A percentile compares a stretch with the other conserved stretches of the same genome.
Evolutionary conservation across 2,888 invertebrate species (phyloP).

Genomic region (Antheraea yamamai): DNA sequence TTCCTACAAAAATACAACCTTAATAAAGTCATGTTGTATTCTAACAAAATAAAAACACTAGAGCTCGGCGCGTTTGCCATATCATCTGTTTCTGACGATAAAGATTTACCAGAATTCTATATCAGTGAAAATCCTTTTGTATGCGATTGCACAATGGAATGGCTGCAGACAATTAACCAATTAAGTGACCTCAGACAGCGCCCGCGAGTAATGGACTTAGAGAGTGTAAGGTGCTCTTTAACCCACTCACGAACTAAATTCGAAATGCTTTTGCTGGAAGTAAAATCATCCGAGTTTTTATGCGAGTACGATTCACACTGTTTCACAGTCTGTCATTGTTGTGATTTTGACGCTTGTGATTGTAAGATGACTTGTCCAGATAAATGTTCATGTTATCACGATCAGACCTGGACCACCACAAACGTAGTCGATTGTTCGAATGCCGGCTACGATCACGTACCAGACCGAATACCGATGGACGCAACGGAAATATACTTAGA

Average conservation of each 20-base stretch:
- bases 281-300: conserved; percentile 89
- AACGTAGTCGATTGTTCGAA: conserved; percentile 93
- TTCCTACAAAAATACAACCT: conserved; percentile 87
- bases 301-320: conserved; percentile 92
- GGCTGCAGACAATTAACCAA: conserved; percentile 91
- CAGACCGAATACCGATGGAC: conserved; percentile 93
- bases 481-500: conserved; percentile 93
- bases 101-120: conserved; percentile 89
- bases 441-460: conserved; percentile 87
- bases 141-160: conserved; percentile 94
- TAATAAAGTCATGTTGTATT: conserved; percentile 89
- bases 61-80: conserved; percentile 88
- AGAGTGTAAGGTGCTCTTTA: conserved; percentile 89
- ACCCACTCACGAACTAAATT: conserved; percentile 85
- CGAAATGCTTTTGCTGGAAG: conserved; percentile 84
- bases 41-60: conserved; percentile 87
- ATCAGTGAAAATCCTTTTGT: conserved; percentile 91
- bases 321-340: conserved; percentile 93
- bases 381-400: conserved; percentile 93
- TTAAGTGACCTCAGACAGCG: conserved; percentile 87
- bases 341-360: conserved; percentile 95
- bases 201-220: conserved; percentile 90
- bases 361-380: conserved; percentile 95
- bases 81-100: conserved; percentile 84
- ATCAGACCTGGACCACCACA: conserved; percentile 89